phyloP scores from a whole-genome alignment of 2,888 invertebrate species.

The Eucera pruinosa region DNA sequence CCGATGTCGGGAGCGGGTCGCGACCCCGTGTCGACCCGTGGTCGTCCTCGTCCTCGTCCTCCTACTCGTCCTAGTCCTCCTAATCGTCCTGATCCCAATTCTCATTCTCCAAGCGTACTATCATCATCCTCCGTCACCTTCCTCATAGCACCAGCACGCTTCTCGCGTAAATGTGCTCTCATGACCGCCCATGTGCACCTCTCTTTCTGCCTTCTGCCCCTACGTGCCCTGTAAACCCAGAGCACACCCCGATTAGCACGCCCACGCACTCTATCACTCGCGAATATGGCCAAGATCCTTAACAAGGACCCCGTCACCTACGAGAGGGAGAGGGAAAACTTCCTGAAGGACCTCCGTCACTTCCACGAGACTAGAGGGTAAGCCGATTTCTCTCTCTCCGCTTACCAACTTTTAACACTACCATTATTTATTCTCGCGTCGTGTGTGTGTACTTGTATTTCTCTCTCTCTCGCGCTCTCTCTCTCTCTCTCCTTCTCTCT shows the following conservation, averaged over 20 bases:
- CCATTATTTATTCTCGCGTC: slow-evolving; percentile 22
- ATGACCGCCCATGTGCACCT: slow-evolving; percentile 73
- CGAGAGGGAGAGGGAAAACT: slow-evolving; percentile 91
- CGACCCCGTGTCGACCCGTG: slow-evolving; percentile 72
- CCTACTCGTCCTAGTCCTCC: slow-evolving; percentile 50
- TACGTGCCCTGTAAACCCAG: slow-evolving; percentile 71
- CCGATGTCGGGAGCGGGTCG: slow-evolving; percentile 76
- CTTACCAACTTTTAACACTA: background rate
- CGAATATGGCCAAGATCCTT: slow-evolving; percentile 87
- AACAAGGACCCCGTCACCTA: slow-evolving; percentile 91
- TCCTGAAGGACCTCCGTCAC: slow-evolving; percentile 93
- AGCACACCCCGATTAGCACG: slow-evolving; percentile 71
- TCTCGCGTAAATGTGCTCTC: slow-evolving; percentile 74
- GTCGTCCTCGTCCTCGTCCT: slow-evolving; percentile 67
- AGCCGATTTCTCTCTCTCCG: slow-evolving; percentile 80
- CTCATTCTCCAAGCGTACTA: background rate
- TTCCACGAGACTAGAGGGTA: slow-evolving; percentile 97
- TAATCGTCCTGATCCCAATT: slow-evolving; percentile 55
- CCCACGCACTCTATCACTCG: slow-evolving; percentile 66
- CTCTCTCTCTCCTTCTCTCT: too few relatives aligned
- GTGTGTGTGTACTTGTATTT: background rate
- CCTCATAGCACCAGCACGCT: slow-evolving; percentile 56
- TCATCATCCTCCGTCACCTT: too few relatives aligned
- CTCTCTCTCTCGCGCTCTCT: too few relatives aligned
- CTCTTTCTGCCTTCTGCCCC: slow-evolving; percentile 62